Evolutionary conservation across 30 jellyfish, hydroid and myxozoan species (phyloP), one percentile per base, ranked within the genome.

Genomic region (Aurelia sp.): DNA sequence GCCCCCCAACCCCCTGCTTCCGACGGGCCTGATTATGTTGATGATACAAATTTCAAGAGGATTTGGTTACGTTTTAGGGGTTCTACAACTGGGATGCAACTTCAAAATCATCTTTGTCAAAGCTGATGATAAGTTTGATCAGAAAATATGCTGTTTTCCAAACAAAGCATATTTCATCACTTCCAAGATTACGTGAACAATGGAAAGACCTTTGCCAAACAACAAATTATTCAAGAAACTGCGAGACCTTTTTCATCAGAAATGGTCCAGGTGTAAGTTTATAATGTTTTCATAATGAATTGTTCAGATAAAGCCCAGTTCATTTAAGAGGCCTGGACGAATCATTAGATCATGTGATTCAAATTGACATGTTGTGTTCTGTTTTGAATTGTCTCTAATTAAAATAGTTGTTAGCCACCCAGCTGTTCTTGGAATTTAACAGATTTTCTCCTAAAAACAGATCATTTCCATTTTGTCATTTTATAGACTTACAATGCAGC

Each of bases 251-350:
- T 67, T 33, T 31, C 48, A 30, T 30, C 31, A 77, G 55, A 35
- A 78, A 78, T 78, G 87, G 88, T 38, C 85, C 76, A 13, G 90
- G 91, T 33, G 96, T 88, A 69, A 88, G 91, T n/a, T n/a, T n/a
- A n/a, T 19, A 18, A 40, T 63, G 9, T 44, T 44, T 44, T 44
- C 55, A 44, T 44, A 0, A 44, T 44, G 2, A 8, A 44, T 44
- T 44, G 50, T 44, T 44, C 55, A 44, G 55, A 44, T 5, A 44
- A 44, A 44, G 55, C 15, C 55, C 16, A 44, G 16, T 7, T 44
- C 55, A 44, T 2, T 0, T 2, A 44, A 44, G 55, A 41, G 55
- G 55, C 55, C 55, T 15, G 13, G n/a, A 12, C 2, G 78, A 17
- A 21, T 5, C 30, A 70, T 0, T n/a, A n/a, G n/a, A 38, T 38